Conservation (phyloP, 2,797 vertebrate species). For the Crenuchus spilurus region DNA sequence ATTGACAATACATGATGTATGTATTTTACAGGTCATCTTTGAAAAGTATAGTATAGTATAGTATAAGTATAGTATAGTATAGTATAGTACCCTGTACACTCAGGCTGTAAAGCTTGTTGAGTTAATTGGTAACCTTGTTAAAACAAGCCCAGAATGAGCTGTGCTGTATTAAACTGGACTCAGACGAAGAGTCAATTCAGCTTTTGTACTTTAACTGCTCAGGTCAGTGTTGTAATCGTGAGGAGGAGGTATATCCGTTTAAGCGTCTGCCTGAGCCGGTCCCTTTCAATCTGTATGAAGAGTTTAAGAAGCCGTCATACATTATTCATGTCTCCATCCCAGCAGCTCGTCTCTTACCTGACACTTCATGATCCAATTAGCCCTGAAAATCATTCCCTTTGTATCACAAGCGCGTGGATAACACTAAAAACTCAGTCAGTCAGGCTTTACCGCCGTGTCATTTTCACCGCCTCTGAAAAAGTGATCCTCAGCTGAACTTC, state of each 20-base stretch:
- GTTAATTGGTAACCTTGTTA: background rate
- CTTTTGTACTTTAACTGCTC: background rate
- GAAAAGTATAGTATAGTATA: background rate
- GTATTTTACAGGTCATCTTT: no score
- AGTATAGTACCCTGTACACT: background rate
- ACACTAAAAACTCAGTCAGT: constrained; percentile 19
- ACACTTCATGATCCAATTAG: constrained; percentile 54
- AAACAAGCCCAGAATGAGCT: background rate
- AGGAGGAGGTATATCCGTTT: background rate
- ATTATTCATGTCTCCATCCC: constrained; percentile 49
- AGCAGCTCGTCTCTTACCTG: constrained; percentile 44
- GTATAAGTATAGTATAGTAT: background rate
- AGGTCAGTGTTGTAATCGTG: background rate
- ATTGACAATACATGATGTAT: no score
- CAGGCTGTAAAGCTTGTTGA: no score
- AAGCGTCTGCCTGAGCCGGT: background rate
- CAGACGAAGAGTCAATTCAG: background rate
- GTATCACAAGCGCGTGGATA: background rate
- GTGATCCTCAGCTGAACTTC: constrained; percentile 17
- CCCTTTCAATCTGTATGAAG: background rate
- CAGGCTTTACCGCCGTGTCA: constrained; percentile 7
- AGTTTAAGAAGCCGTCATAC: constrained; percentile 33
- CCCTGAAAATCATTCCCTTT: constrained; percentile 37
- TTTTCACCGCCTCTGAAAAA: constrained; percentile 11
- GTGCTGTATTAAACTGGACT: background rate